phyloP scores from a whole-genome alignment of 2,797 vertebrate species.

The Syngnathus rostellatus region DNA sequence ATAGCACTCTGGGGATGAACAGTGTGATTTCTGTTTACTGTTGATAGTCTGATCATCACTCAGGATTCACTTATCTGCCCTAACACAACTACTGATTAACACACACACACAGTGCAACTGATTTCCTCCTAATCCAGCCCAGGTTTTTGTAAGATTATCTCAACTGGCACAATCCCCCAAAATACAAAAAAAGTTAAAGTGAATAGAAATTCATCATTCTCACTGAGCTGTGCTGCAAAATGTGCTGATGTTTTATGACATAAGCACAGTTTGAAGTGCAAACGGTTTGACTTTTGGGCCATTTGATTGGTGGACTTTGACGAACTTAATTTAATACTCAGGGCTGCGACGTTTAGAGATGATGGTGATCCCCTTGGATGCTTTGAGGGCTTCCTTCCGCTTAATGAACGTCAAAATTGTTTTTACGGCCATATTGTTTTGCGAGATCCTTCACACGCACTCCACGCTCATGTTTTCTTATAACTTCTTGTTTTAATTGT shows the following conservation, averaged over 20 bases:
- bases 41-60: conserved; percentile 1
- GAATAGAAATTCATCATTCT: background rate
- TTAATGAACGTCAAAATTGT: too few relatives aligned
- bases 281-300: background rate
- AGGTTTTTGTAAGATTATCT: background rate
- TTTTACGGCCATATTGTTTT: too few relatives aligned
- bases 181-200: background rate
- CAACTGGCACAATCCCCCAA: background rate
- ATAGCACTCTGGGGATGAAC: background rate
- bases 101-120: conserved; percentile 22
- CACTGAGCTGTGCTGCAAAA: background rate
- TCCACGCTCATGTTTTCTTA: too few relatives aligned
- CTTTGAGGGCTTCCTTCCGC: too few relatives aligned
- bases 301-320: background rate
- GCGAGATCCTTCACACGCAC: too few relatives aligned
- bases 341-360: too few relatives aligned
- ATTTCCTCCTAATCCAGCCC: background rate
- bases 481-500: too few relatives aligned
- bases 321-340: background rate
- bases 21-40: background rate
- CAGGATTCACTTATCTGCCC: background rate
- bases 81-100: conserved; percentile 25
- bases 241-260: background rate
- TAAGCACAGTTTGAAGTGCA: background rate
- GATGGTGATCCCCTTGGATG: too few relatives aligned